Evolutionary conservation across 2,113 vertebrate species (phyloP), one percentile per base, ranked within the genome.

Genomic region (Oriolus oriolus): DNA sequence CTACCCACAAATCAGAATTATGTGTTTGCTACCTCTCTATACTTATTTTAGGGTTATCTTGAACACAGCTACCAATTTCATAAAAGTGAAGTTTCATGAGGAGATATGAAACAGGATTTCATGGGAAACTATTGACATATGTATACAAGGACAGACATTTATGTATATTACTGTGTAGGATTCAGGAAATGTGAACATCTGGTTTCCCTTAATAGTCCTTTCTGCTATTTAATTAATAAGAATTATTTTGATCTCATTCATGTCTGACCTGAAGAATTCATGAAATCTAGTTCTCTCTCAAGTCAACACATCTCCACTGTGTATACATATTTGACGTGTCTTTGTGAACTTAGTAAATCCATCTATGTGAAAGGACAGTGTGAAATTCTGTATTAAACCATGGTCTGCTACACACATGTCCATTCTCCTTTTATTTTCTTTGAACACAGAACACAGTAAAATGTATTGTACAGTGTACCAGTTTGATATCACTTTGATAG

Each of bases 401-500:
- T 94, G 93, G 91, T 97, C 96, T 97, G 97, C 95, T 97, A 71
- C 96, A 95, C 97, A 98, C 80, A 97, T 98, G 98, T 97, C 97
- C 96, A 81, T 96, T 97, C 94, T 93, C 83, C 94, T 96, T 93
- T 52, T 79, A 82, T 96, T 98, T 96, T 93, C 97, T 98, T 98
- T 97, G 97, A 98, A 97, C 92, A 74, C 80, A 89, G 97, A 97
- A 79, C 95, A 98, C 97, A 98, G 98, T 97, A 88, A 97, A 98
- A 97, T 80, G 96, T 92, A 97, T 98, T 98, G 97, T 98, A 96
- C 57, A 42, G 94, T 68, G 21, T 95, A 92, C 91, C 94, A 96
- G 97, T 95, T 57, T 97, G 97, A 97, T 97, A 96, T 31, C 91
- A 94, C 97, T 98, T 97, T 98, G 98, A 98, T 97, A 97, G 98